These are phyloP conservation scores for Cygnus atratus DNA, from an alignment of 2,113 vertebrate species.

Conservation along the genomic window DNA sequence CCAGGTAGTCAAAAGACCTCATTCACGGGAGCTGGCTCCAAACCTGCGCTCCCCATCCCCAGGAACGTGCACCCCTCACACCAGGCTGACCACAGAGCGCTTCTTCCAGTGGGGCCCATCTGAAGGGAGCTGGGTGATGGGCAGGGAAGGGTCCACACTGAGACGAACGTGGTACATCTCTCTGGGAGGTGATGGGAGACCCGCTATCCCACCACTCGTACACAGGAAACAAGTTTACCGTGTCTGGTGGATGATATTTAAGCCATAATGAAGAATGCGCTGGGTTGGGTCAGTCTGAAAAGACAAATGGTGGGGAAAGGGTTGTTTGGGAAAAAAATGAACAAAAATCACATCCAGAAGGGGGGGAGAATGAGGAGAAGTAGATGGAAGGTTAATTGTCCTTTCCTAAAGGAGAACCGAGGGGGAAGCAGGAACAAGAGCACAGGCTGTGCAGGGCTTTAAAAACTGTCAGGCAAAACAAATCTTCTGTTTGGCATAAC, in stretches of 20 bases:
- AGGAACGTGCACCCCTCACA: not conserved
- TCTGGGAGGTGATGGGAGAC: not conserved
- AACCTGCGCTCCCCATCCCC: not conserved
- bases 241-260: not conserved
- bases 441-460: not conserved
- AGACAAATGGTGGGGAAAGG: not conserved
- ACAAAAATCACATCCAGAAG: not conserved
- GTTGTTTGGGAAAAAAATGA: not conserved
- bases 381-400: not conserved
- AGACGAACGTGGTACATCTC: not conserved
- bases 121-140: not conserved
- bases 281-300: not conserved
- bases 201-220: accelerated
- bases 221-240: not conserved
- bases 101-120: not conserved
- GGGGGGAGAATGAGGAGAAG: not conserved
- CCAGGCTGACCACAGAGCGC: not conserved
- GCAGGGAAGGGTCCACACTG: not conserved
- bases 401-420: not conserved
- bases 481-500: not conserved
- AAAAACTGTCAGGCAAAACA: not conserved
- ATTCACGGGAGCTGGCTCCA: not conserved
- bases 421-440: not conserved
- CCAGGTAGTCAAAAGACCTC: not conserved
- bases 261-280: not conserved